A percentile compares a stretch with the other conserved stretches of the same genome.
Evolutionary conservation across 2,113 vertebrate species (phyloP).

Genomic region (Gymnarchus niloticus): DNA sequence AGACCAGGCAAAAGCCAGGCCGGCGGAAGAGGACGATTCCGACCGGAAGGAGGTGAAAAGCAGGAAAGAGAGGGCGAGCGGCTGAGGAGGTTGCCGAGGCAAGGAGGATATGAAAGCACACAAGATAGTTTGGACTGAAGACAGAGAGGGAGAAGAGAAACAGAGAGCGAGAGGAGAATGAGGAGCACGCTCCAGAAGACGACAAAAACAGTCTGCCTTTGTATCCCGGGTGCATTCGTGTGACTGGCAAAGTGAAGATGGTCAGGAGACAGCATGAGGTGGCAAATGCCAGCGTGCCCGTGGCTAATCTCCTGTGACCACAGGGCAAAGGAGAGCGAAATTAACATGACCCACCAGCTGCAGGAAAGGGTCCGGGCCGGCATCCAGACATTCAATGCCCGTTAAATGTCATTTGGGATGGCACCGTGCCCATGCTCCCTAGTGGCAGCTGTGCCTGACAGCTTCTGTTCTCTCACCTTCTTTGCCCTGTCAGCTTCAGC

Average conservation of each 20-base stretch:
- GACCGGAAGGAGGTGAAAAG: neutral
- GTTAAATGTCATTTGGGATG: constrained; percentile 29
- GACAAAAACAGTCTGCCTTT: neutral
- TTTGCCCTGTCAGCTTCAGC: neutral
- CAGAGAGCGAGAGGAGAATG: neutral
- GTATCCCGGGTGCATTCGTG: neutral
- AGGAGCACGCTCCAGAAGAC: neutral
- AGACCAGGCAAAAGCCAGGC: neutral
- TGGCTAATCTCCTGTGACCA: constrained; percentile 16
- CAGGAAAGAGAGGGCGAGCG: no score
- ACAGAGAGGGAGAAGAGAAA: neutral
- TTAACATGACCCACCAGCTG: constrained; percentile 16
- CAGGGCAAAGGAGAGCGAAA: constrained; percentile 12
- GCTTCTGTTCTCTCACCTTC: neutral
- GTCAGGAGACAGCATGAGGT: neutral
- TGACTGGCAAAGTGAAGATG: neutral
- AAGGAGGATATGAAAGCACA: neutral
- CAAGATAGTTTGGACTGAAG: no score
- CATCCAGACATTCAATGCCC: neutral
- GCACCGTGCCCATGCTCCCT: neutral
- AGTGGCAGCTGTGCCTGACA: neutral
- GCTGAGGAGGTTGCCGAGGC: neutral
- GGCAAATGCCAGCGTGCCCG: constrained; percentile 15
- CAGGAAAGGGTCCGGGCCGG: neutral
- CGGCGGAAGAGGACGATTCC: neutral